Evolutionary conservation across 2,888 invertebrate species (phyloP).

Genomic region (Muscina levida): DNA sequence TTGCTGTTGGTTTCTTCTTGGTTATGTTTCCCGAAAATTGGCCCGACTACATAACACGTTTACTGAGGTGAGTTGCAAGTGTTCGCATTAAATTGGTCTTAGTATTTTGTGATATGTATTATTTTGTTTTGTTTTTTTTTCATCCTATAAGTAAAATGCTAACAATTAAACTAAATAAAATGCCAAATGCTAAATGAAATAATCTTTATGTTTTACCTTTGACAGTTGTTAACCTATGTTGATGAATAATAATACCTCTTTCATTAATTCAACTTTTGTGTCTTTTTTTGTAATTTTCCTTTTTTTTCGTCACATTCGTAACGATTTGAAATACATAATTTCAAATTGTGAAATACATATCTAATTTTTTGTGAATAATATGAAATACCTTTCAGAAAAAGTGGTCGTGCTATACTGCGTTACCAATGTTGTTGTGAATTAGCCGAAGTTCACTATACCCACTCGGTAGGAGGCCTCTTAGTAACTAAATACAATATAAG

Average conservation of each 20-base stretch:
- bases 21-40: slow-evolving; percentile 98
- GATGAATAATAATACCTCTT: no score
- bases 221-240: not conserved
- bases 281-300: slow-evolving; percentile 50
- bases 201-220: slow-evolving; percentile 38
- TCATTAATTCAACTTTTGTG: no score
- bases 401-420: slow-evolving; percentile 80
- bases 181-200: slow-evolving; percentile 47
- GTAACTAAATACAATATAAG: slow-evolving; percentile 12
- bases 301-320: not conserved
- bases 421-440: slow-evolving; percentile 81
- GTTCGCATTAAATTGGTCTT: not conserved
- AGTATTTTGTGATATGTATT: slow-evolving; percentile 27
- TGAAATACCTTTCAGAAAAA: slow-evolving; percentile 78
- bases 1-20: slow-evolving; percentile 93
- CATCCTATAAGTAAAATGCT: slow-evolving; percentile 40
- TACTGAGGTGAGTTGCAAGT: slow-evolving; percentile 86
- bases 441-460: slow-evolving; percentile 80
- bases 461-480: slow-evolving; percentile 80
- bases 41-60: slow-evolving; percentile 95
- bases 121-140: not conserved
- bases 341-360: not conserved
- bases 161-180: slow-evolving; percentile 41
- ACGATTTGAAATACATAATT: not conserved
- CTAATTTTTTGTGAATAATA: slow-evolving; percentile 48